Conservation (phyloP, 2,888 invertebrate genomes). For the Leuctra nigra region DNA sequence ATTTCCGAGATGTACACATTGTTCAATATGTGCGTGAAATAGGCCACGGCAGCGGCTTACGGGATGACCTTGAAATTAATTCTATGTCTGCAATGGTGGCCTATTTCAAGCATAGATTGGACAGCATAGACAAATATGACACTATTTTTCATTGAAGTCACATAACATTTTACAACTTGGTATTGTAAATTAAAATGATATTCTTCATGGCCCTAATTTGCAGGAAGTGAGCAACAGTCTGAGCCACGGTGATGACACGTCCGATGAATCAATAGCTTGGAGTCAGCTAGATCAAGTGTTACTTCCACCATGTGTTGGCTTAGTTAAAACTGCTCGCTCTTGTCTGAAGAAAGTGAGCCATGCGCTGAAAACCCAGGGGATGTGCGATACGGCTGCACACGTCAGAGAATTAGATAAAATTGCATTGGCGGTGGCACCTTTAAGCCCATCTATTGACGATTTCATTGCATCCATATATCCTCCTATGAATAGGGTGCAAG, state of each 20-base stretch:
- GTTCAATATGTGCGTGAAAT: no score
- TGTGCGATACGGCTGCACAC: slow-evolving; percentile 22
- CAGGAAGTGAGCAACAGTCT: slow-evolving; percentile 13
- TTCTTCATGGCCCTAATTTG: no score
- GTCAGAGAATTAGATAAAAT: slow-evolving; percentile 27
- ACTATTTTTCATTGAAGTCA: no score
- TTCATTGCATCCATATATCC: slow-evolving; percentile 28
- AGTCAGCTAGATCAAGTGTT: slow-evolving; percentile 26
- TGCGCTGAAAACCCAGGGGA: slow-evolving; percentile 20
- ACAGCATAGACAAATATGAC: no score
- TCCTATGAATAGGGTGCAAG: slow-evolving; percentile 25
- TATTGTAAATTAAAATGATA: no score
- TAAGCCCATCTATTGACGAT: slow-evolving; percentile 30
- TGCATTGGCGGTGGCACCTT: slow-evolving; percentile 5
- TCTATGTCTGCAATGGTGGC: no score
- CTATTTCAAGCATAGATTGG: no score
- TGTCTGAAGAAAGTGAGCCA: slow-evolving; percentile 20
- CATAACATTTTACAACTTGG: no score
- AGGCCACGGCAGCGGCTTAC: no score
- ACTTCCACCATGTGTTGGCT: slow-evolving; percentile 26
- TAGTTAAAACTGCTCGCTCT: slow-evolving; percentile 28
- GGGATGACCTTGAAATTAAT: no score
- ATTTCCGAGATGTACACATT: no score
- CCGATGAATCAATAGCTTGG: slow-evolving; percentile 25
- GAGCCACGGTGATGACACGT: neutral